Conservation (phyloP, 2,113 vertebrate genomes). For the Daboia siamensis region DNA sequence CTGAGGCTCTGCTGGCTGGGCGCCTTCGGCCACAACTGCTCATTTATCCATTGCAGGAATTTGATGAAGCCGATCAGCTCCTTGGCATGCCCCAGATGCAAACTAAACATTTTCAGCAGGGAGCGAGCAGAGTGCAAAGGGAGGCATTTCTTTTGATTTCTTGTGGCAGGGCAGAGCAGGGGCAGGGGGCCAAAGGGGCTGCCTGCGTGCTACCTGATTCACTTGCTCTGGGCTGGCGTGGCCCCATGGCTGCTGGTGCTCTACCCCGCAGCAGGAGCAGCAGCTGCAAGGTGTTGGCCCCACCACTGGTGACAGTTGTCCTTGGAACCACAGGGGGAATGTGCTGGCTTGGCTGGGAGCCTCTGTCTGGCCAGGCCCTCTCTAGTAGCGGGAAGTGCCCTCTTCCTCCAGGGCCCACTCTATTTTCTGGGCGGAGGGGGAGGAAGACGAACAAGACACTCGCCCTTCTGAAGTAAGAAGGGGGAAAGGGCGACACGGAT, state of each 20-base stretch:
- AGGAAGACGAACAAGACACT: too few relatives aligned
- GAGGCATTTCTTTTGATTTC: background rate
- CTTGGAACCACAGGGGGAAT: too few relatives aligned
- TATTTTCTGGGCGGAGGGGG: too few relatives aligned
- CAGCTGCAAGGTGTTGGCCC: background rate
- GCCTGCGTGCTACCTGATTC: background rate
- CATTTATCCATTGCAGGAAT: conserved; percentile 11
- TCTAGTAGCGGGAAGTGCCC: background rate
- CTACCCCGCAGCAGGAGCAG: background rate
- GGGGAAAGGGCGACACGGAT: too few relatives aligned
- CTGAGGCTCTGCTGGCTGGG: background rate
- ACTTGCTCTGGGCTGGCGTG: background rate
- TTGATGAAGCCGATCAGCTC: conserved; percentile 31
- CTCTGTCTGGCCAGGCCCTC: background rate
- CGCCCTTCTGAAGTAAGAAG: too few relatives aligned
- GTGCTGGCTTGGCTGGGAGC: background rate
- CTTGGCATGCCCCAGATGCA: conserved; percentile 7
- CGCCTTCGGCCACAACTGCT: background rate
- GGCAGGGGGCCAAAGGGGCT: background rate
- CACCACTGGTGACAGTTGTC: too few relatives aligned
- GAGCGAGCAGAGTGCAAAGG: background rate
- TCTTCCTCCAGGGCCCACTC: background rate
- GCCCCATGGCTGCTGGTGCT: background rate
- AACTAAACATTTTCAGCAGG: background rate
- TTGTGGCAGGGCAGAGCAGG: background rate